phyloP scores from a whole-genome alignment of 1,140 invertebrate genomes.

The Tenebrio molitor region DNA sequence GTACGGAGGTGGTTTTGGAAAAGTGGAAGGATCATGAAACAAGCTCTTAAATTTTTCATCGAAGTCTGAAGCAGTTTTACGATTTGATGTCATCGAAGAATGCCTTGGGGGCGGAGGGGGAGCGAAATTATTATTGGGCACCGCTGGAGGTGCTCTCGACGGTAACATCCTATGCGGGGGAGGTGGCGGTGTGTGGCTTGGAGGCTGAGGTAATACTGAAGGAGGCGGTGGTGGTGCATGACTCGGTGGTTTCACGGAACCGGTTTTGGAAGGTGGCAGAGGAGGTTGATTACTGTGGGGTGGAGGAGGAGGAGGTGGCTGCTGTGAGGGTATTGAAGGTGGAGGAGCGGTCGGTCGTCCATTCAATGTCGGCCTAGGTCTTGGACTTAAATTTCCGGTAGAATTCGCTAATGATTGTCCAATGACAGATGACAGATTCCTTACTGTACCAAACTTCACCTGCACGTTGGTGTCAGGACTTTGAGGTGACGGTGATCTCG shows the following conservation, averaged over 20 bases:
- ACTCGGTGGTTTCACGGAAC: constrained; percentile 58
- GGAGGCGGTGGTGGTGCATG: constrained; percentile 62
- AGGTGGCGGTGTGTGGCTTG: constrained; percentile 55
- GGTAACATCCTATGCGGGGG: constrained; percentile 53
- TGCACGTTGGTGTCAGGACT: constrained; percentile 53
- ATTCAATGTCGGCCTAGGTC: constrained; percentile 48
- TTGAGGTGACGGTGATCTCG: constrained; percentile 65
- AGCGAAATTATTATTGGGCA: constrained; percentile 51
- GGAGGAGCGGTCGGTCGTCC: constrained; percentile 59
- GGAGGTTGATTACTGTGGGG: constrained; percentile 47
- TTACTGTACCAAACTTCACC: constrained; percentile 61
- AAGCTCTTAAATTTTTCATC: constrained; percentile 59
- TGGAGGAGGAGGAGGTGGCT: constrained; percentile 55
- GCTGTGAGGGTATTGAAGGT: constrained; percentile 58
- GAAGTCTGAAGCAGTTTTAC: constrained; percentile 51
- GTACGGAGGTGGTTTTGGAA: constrained; percentile 61
- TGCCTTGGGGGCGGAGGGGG: constrained; percentile 62
- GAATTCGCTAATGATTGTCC: constrained; percentile 55
- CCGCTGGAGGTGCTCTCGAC: constrained; percentile 53
- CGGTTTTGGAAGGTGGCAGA: constrained; percentile 52
- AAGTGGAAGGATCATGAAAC: constrained; percentile 57
- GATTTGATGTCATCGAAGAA: constrained; percentile 58
- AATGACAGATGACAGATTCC: constrained; percentile 59
- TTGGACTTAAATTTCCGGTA: constrained; percentile 34
- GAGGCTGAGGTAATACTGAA: constrained; percentile 52